These are phyloP conservation scores for Drosophila lowei DNA, from an alignment of 1,140 invertebrate genomes.

Conservation along the genomic window DNA sequence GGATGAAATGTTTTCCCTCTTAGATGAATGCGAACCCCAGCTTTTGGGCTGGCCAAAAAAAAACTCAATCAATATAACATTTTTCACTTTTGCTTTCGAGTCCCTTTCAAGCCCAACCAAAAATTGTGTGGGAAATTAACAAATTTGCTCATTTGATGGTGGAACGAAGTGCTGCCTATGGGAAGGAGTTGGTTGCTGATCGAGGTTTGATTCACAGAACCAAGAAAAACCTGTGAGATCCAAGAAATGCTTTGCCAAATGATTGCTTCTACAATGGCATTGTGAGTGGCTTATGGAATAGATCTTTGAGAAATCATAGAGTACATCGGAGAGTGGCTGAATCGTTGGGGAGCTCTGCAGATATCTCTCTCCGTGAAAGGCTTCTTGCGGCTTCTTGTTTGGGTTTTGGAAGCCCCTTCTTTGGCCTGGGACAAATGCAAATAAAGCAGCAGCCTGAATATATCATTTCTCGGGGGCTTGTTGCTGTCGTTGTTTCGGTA, in stretches of 20 bases:
- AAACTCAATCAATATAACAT: slow-evolving; percentile 46
- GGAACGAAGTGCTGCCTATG: background rate
- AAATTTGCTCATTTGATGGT: slow-evolving; percentile 44
- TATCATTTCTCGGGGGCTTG: slow-evolving; percentile 63
- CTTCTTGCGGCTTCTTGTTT: too few relatives aligned
- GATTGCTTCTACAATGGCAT: too few relatives aligned
- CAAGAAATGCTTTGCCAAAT: too few relatives aligned
- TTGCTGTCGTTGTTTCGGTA: slow-evolving; percentile 37
- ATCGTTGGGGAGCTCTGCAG: too few relatives aligned
- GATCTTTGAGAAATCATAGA: too few relatives aligned
- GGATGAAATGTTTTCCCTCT: slow-evolving; percentile 54
- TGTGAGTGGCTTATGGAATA: too few relatives aligned
- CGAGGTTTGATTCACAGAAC: too few relatives aligned
- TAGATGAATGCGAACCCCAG: slow-evolving; percentile 8
- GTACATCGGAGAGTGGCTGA: too few relatives aligned
- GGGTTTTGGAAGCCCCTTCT: background rate
- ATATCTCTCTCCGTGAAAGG: too few relatives aligned
- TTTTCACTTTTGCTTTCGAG: slow-evolving; percentile 38
- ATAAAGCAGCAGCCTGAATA: slow-evolving; percentile 61
- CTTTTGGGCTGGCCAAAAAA: slow-evolving; percentile 5
- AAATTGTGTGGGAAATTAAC: slow-evolving; percentile 37
- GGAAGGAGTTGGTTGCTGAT: background rate
- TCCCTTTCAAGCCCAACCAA: background rate
- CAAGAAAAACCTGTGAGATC: too few relatives aligned
- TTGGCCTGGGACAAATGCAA: slow-evolving; percentile 39